These are phyloP conservation scores for Agapornis roseicollis DNA, from an alignment of 2,113 vertebrate species.

Conservation along the genomic window DNA sequence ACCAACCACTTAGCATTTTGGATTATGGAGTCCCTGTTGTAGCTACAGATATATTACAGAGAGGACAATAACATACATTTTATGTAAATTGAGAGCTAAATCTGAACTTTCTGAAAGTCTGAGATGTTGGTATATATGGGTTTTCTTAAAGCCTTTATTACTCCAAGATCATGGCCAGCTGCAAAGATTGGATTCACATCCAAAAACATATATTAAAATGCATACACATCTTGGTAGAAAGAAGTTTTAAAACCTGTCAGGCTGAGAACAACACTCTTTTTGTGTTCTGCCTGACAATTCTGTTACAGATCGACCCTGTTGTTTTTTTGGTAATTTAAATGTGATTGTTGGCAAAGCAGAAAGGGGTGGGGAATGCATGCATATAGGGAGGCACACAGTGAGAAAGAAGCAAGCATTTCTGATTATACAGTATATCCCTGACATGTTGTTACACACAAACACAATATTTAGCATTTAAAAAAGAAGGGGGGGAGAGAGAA, in stretches of 20 bases:
- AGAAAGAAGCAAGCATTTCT: constrained; percentile 61
- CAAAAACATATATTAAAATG: constrained; percentile 62
- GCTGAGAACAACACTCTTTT: constrained; percentile 64
- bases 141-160: neutral
- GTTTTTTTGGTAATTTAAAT: constrained; percentile 68
- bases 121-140: neutral
- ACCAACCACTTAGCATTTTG: neutral
- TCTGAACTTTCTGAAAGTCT: neutral
- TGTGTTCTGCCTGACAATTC: constrained; percentile 58
- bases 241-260: constrained; percentile 62
- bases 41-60: neutral
- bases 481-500: neutral
- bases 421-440: constrained; percentile 54
- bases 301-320: constrained; percentile 56
- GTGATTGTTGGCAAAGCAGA: constrained; percentile 62
- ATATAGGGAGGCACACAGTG: constrained; percentile 6
- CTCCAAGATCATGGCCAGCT: constrained; percentile 16
- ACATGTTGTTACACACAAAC: constrained; percentile 52
- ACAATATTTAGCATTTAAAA: constrained; percentile 39
- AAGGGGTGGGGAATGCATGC: constrained; percentile 4
- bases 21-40: neutral
- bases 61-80: neutral
- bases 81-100: neutral
- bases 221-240: constrained; percentile 63
- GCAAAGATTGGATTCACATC: constrained; percentile 5